Conservation (phyloP, 1,140 invertebrate genomes). For the Carcinoscorpius rotundicauda region DNA sequence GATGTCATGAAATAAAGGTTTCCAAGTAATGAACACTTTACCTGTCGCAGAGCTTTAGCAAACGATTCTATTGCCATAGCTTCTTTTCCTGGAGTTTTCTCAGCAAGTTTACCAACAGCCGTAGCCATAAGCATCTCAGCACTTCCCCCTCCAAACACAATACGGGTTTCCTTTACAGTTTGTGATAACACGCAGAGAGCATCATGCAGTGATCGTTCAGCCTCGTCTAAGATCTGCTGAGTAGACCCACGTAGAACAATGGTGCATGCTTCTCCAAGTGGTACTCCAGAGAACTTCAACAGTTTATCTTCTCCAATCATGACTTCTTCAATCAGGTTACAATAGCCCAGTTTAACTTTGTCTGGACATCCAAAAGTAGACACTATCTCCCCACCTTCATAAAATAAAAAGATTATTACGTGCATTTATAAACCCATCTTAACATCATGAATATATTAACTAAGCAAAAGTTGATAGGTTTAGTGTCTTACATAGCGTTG, state of each 20-base stretch:
- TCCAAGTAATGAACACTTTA: slow-evolving; percentile 16
- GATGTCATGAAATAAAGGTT: too few relatives aligned
- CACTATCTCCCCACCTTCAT: slow-evolving; percentile 80
- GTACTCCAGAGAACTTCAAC: slow-evolving; percentile 88
- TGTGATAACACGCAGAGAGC: slow-evolving; percentile 93
- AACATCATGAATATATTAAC: too few relatives aligned
- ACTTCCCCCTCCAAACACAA: slow-evolving; percentile 84
- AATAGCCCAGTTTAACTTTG: slow-evolving; percentile 80
- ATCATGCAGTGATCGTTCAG: slow-evolving; percentile 94
- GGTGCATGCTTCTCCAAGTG: slow-evolving; percentile 91
- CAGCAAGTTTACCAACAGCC: slow-evolving; percentile 69
- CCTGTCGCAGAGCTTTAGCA: slow-evolving; percentile 59
- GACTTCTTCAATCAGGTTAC: slow-evolving; percentile 92
- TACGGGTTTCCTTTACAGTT: slow-evolving; percentile 83
- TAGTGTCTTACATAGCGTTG: not conserved
- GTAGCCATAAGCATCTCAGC: slow-evolving; percentile 95
- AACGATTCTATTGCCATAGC: slow-evolving; percentile 95
- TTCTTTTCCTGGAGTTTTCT: slow-evolving; percentile 91
- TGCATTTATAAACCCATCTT: not conserved
- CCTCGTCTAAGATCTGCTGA: slow-evolving; percentile 97
- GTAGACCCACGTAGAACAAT: slow-evolving; percentile 97
- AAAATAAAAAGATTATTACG: slow-evolving; percentile 1
- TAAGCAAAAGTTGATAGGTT: not conserved
- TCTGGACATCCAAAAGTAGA: slow-evolving; percentile 96
- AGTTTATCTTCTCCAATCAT: slow-evolving; percentile 98